Base-by-base conservation (phyloP, 2,113 vertebrate genomes). In the Catagonus wagneri region DNA sequence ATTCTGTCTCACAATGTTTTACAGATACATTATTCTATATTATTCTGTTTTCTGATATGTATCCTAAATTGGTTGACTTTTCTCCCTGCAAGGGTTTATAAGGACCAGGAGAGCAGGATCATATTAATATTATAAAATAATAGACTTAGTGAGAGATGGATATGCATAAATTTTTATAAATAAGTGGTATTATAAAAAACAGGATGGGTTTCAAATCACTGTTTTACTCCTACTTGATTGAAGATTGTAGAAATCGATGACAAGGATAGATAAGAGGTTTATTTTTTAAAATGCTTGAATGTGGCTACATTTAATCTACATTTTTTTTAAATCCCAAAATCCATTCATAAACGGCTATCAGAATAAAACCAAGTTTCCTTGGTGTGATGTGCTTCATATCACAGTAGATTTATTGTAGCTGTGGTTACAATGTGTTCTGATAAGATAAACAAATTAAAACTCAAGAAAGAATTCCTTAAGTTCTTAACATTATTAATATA, bases 41-140 rank as follows among this genome's bases (percentile, higher is more conserved):
- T 60, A 60, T 71, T 63, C 36, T 88, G 81, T 68, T 94, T 96
- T 75, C 39, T 93, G 25, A n/a, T 52, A 75, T 52, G 23, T 56
- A 63, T 63, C 12, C 12, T 85, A 56, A 79, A 58, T 90, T 88
- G 10, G 7, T 27, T 79, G 74, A 78, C 7, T 87, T 83, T 23
- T 81, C 50, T 81, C 23, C 36, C 39, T 69, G 65, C 1, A 29
- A 79, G 9, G 34, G 3, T 61, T n/a, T n/a, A 13, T 86, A 81
- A 92, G 25, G 0, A 80, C 25, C 66, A 69, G 23, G 17, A 86
- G 22, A 85, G 5, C 6, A 95, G 58, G 23, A 56, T 39, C 27
- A 36, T 58, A 68, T 20, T 20, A 72, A 34, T 60, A 65, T n/a
- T 65, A 68, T 68, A 86, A 94, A 89, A 80, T 34, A 93, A 76